Evolutionary conservation across 1,140 invertebrate genomes (phyloP), one percentile per base, ranked within the genome.

Genomic region (Neodiprion virginianus): DNA sequence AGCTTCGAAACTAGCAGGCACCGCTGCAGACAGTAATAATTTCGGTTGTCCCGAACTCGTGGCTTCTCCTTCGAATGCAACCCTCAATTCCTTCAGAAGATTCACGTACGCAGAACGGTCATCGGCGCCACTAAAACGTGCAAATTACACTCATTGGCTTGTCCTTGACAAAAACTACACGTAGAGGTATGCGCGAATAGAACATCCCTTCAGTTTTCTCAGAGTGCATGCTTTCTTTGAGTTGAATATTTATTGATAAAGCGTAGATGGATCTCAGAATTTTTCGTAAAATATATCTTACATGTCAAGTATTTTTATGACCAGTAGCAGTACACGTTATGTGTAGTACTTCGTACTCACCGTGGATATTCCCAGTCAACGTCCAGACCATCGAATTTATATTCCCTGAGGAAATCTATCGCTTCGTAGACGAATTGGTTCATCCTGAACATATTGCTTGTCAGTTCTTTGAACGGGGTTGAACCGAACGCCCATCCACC

Each of bases 341-440:
- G 17, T 21, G 17, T 61, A 14, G 53, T 12, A 67, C 70, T 61
- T 48, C 47, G 67, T n/a, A 77, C 74, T 85, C 86, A 93, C 93
- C 93, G 92, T 4, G 97, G 97, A 88, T 98, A 98, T 88, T 99
- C 97, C 97, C 97, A 99, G 83, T 98, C 97, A 1, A 99, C 94
- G 79, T 99, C 97, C n/a, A 98, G 87, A 8, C 97, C 97, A 83
- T 99, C 97, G 84, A 99, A 98, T 85, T 96, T 94, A 78, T 96
- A 95, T 82, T 96, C 94, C 40, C 97, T 90, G 2, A 99, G 89
- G 88, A 97, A 98, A 79, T 97, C 96, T 65, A 98, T 96, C 7
- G 96, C 94, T 82, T 97, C 95, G 81, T 97, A 97, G 4, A 97
- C 96, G 81, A 99, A 99, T 81, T 97, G 95, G 82, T 97, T 97